A percentile compares a stretch with the other conserved stretches of the same genome.
These are phyloP conservation scores for Tetragnatha versicolor DNA, from an alignment of 1,140 invertebrate genomes.

Conservation along the genomic window DNA sequence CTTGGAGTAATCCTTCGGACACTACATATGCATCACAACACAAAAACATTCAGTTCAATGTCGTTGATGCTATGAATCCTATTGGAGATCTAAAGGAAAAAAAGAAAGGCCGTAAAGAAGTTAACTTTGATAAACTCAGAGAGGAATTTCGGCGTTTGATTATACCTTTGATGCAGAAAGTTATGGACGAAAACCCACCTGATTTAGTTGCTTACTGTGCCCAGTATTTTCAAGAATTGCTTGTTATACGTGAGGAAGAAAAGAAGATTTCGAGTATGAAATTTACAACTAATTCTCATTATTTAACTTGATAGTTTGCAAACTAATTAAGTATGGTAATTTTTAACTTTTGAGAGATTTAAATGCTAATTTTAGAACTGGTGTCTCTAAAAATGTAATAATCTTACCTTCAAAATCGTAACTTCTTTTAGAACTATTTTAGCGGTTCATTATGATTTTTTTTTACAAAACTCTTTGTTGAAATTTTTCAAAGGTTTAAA, in stretches of 20 bases:
- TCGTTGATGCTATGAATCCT: background rate
- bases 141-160: background rate
- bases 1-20: background rate
- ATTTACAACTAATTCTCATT: background rate
- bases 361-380: background rate
- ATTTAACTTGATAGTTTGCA: background rate
- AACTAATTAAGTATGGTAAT: background rate
- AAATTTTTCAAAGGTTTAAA: too few species aligned
- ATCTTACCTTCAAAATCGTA: too few species aligned
- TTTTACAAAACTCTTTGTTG: too few species aligned
- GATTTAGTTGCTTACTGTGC: background rate
- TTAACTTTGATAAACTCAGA: background rate
- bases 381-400: too few species aligned
- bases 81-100: slow-evolving; percentile 1
- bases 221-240: background rate
- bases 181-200: background rate
- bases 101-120: background rate
- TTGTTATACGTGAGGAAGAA: background rate
- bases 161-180: background rate
- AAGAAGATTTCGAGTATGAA: background rate
- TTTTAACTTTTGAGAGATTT: background rate
- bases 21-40: background rate
- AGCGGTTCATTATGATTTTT: too few species aligned
- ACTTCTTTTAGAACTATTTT: too few species aligned
- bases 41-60: background rate